Percentiles rank a stretch among this genome's conserved stretches.
Conservation (phyloP, 2,888 invertebrate species). For the Andrena marginata region DNA sequence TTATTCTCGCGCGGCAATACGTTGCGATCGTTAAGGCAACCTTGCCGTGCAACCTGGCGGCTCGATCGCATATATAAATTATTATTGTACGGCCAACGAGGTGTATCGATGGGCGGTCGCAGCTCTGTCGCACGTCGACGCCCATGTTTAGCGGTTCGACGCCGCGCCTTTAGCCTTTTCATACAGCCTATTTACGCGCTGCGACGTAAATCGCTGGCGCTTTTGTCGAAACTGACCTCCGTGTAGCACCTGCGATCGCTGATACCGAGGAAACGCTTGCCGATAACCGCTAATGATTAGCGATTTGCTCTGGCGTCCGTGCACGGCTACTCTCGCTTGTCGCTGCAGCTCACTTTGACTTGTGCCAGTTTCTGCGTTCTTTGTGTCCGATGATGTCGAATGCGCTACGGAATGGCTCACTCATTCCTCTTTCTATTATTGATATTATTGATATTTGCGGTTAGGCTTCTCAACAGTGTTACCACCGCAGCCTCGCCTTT, state of each 20-base stretch:
- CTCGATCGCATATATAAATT: slow-evolving; percentile 72
- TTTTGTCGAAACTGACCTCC: neutral
- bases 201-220: neutral
- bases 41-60: slow-evolving; percentile 44
- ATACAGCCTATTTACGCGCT: slow-evolving; percentile 8
- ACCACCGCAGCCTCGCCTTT: too few species aligned
- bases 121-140: slow-evolving; percentile 75
- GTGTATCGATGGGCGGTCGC: slow-evolving; percentile 79
- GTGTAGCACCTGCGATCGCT: neutral
- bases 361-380: too few species aligned
- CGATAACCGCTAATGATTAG: slow-evolving; percentile 7
- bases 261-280: slow-evolving; percentile 4
- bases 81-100: slow-evolving; percentile 78
- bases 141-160: slow-evolving; percentile 71
- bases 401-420: too few species aligned
- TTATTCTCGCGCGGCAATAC: slow-evolving; percentile 63
- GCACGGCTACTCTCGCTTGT: neutral
- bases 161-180: slow-evolving; percentile 44
- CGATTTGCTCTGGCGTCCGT: neutral
- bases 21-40: slow-evolving; percentile 55
- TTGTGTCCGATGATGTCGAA: too few species aligned
- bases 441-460: too few species aligned
- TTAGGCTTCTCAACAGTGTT: too few species aligned
- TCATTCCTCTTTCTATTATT: too few species aligned
- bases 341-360: neutral